phyloP scores from a whole-genome alignment of 1,140 invertebrate genomes.

The Ceratitis capitata region DNA sequence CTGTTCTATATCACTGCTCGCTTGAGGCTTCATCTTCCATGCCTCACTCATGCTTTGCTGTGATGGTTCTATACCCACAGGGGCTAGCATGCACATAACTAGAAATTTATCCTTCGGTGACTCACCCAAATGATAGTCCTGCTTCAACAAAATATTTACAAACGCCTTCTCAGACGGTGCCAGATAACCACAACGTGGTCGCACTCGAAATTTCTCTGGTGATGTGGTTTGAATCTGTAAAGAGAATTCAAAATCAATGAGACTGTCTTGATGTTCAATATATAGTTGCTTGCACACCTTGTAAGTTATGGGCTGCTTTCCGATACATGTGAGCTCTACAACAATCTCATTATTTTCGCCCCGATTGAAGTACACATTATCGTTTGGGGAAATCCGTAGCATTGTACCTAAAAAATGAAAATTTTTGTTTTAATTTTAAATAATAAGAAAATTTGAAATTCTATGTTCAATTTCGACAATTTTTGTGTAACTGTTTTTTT shows the following conservation, averaged over 20 bases:
- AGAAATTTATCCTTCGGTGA: conserved; percentile 59
- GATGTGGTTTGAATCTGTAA: conserved; percentile 62
- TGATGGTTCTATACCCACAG: neutral
- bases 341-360: conserved; percentile 43
- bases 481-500: neutral
- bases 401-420: conserved; percentile 48
- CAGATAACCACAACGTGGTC: conserved; percentile 83
- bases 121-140: conserved; percentile 49
- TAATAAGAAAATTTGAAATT: neutral
- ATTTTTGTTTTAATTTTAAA: conserved; percentile 34
- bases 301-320: conserved; percentile 48
- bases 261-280: conserved; percentile 39
- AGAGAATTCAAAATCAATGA: conserved; percentile 68
- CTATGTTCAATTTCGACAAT: conserved; percentile 18
- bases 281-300: conserved; percentile 49
- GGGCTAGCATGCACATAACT: conserved; percentile 53
- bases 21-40: conserved; percentile 49
- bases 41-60: conserved; percentile 48
- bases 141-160: conserved; percentile 57
- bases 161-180: conserved; percentile 65
- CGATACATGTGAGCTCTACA: conserved; percentile 44
- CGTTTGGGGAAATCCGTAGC: conserved; percentile 69
- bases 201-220: conserved; percentile 90
- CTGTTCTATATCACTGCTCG: conserved; percentile 51
- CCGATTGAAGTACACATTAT: conserved; percentile 75